phyloP scores from a whole-genome alignment of 1,140 invertebrate genomes.

The Drosophila lowei region DNA sequence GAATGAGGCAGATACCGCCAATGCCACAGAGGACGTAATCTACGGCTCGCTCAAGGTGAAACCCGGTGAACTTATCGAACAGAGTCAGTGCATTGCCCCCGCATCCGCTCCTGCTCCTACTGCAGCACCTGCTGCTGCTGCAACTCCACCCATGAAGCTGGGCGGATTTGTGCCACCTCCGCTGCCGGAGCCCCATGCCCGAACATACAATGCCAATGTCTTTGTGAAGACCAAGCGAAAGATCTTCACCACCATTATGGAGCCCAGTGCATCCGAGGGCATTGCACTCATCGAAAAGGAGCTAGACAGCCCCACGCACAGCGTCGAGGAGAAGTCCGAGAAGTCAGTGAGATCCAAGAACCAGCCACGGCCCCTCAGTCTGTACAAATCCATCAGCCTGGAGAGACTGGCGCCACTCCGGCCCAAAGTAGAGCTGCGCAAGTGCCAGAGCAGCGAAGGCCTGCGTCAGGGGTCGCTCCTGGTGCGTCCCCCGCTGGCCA shows the following conservation, averaged over 20 bases:
- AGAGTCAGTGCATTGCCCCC: slow-evolving; percentile 56
- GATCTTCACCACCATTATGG: slow-evolving; percentile 87
- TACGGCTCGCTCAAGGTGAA: slow-evolving; percentile 74
- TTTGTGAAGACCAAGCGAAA: slow-evolving; percentile 91
- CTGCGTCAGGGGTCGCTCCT: slow-evolving; percentile 9
- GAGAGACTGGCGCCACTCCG: slow-evolving; percentile 35
- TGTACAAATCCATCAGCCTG: slow-evolving; percentile 65
- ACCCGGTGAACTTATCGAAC: slow-evolving; percentile 79
- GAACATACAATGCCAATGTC: slow-evolving; percentile 84
- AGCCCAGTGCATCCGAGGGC: slow-evolving; percentile 65
- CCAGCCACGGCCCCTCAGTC: slow-evolving; percentile 32
- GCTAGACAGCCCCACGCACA: slow-evolving; percentile 57
- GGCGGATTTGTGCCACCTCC: slow-evolving; percentile 62
- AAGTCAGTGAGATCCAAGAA: slow-evolving; percentile 1
- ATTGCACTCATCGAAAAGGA: slow-evolving; percentile 66
- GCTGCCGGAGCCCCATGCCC: slow-evolving; percentile 73
- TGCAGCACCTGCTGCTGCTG: neutral
- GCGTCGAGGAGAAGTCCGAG: slow-evolving; percentile 32
- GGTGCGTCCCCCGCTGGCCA: slow-evolving; percentile 64
- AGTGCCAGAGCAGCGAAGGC: slow-evolving; percentile 54
- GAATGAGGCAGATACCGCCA: slow-evolving; percentile 17
- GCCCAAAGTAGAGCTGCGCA: slow-evolving; percentile 41
- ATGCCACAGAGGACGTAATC: slow-evolving; percentile 55
- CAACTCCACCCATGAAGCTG: slow-evolving; percentile 10
- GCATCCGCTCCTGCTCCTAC: neutral